Percentiles rank a stretch among this genome's conserved stretches.
Conservation (phyloP, 2,113 vertebrate genomes). For the Cisticola juncidis region DNA sequence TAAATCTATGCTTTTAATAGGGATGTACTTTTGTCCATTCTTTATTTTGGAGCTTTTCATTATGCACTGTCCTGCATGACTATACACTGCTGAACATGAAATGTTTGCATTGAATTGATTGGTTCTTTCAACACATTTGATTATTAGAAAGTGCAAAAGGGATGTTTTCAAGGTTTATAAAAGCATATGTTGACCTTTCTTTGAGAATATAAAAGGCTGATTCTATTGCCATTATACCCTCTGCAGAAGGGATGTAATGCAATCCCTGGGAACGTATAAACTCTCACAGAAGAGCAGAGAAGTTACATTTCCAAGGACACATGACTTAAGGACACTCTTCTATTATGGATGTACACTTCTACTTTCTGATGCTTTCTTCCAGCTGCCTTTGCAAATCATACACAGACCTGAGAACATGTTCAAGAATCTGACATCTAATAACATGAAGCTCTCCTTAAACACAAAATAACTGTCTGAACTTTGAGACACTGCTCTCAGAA, state of each 20-base stretch:
- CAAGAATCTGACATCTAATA: neutral
- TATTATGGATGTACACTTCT: neutral
- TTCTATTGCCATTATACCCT: neutral
- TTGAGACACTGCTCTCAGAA: neutral
- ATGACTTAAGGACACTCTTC: neutral
- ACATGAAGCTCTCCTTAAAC: neutral
- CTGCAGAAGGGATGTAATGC: fast-evolving
- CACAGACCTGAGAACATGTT: neutral
- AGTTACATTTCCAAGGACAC: slow-evolving; percentile 4
- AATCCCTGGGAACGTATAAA: neutral
- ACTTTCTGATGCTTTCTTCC: neutral
- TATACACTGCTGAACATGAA: slow-evolving; percentile 53
- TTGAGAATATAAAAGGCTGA: neutral
- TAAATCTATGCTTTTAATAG: slow-evolving; percentile 73
- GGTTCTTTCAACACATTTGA: slow-evolving; percentile 36
- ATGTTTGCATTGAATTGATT: slow-evolving; percentile 60
- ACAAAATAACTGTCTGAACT: neutral
- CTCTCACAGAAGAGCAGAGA: neutral
- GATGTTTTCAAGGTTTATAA: slow-evolving; percentile 25
- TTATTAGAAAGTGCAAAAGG: slow-evolving; percentile 50
- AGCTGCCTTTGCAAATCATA: neutral
- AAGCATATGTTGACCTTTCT: neutral
- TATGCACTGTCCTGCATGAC: slow-evolving; percentile 38
- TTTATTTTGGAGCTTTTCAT: slow-evolving; percentile 53
- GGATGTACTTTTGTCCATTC: slow-evolving; percentile 57